These are phyloP conservation scores for Corydoras maculifer DNA, from an alignment of 2,113 vertebrate species.

Conservation along the genomic window DNA sequence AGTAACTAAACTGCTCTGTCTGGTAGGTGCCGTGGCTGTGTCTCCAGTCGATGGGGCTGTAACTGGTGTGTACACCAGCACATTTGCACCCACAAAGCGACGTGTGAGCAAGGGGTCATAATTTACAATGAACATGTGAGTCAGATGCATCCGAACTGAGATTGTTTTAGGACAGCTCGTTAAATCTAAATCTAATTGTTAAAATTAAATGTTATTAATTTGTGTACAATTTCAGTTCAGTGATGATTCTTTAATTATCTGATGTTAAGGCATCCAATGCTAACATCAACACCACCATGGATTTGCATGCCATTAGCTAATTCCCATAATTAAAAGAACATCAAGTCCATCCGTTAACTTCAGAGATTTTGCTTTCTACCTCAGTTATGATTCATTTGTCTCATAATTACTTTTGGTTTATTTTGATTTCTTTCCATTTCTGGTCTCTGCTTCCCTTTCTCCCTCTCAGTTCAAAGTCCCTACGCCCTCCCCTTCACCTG, in stretches of 20 bases:
- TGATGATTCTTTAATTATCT: neutral
- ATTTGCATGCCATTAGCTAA: neutral
- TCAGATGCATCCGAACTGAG: constrained; percentile 7
- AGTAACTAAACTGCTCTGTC: constrained; percentile 2
- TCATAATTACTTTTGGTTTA: constrained; percentile 14
- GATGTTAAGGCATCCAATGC: neutral
- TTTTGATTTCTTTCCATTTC: constrained; percentile 44
- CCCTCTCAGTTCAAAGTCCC: constrained; percentile 61
- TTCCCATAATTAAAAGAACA: neutral
- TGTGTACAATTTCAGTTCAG: neutral
- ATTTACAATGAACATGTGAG: constrained; percentile 86
- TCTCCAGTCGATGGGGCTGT: constrained; percentile 87
- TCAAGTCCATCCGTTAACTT: constrained; percentile 27
- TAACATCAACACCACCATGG: neutral
- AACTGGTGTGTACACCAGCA: constrained; percentile 95
- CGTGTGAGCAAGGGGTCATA: constrained; percentile 78
- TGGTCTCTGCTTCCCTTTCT: constrained; percentile 21
- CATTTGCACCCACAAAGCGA: constrained; percentile 81
- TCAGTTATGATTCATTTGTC: constrained; percentile 22
- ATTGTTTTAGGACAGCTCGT: no score
- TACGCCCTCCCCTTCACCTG: constrained; percentile 47
- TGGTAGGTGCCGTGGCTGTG: constrained; percentile 84
- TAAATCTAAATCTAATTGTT: no score
- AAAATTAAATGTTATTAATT: neutral
- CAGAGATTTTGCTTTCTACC: constrained; percentile 30